These are phyloP conservation scores for Microcebus tavaratra DNA, from an alignment of 2,113 vertebrate genomes.

Conservation along the genomic window DNA sequence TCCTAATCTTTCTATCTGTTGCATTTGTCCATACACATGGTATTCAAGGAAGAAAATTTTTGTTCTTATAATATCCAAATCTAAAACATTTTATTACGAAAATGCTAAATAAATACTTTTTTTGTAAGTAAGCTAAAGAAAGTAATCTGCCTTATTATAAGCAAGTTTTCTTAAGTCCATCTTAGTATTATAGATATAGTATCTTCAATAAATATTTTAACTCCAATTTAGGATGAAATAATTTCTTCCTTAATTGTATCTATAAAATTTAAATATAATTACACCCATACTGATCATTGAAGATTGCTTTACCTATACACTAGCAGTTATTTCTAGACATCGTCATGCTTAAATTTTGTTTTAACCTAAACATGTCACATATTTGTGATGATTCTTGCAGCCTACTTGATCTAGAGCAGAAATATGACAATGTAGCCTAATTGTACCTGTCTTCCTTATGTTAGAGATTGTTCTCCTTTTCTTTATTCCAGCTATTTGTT, in stretches of 20 bases:
- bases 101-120: slow-evolving; percentile 17
- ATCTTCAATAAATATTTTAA: background rate
- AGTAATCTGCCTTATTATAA: background rate
- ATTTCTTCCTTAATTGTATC: background rate
- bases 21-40: background rate
- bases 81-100: slow-evolving; percentile 48
- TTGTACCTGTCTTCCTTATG: slow-evolving; percentile 68
- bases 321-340: slow-evolving; percentile 19
- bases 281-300: background rate
- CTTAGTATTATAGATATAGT: background rate
- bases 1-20: slow-evolving; percentile 37
- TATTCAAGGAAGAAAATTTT: background rate
- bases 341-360: slow-evolving; percentile 62
- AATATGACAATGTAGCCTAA: slow-evolving; percentile 70
- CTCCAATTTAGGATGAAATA: background rate
- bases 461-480: slow-evolving; percentile 63
- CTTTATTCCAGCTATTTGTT: slow-evolving; percentile 67
- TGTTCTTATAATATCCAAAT: background rate
- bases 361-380: slow-evolving; percentile 72
- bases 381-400: slow-evolving; percentile 72
- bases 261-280: background rate
- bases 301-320: background rate
- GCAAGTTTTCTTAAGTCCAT: background rate
- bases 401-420: slow-evolving; percentile 75
- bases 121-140: background rate